Evolutionary conservation across 1,140 invertebrate species (phyloP).

Genomic region (Calliphora vicina): DNA sequence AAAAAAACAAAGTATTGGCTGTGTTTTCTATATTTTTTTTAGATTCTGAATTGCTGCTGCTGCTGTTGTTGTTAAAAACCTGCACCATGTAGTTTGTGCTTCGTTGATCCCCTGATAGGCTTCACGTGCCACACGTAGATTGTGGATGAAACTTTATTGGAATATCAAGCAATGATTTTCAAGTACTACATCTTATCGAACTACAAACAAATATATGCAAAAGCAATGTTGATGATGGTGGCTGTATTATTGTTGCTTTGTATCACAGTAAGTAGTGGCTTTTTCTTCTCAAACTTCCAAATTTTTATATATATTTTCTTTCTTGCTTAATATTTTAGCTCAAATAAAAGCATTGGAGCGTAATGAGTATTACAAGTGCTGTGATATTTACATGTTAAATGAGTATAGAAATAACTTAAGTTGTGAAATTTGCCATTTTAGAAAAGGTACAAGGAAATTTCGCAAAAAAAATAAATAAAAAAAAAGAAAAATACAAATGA

Average conservation of each 20-base stretch:
- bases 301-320: background rate
- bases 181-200: background rate
- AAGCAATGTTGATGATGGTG: no score
- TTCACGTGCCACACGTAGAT: background rate
- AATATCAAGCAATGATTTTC: background rate
- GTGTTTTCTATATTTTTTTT: background rate
- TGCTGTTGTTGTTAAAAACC: background rate
- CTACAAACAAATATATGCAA: background rate
- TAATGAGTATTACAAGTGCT: background rate
- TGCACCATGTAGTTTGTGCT: background rate
- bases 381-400: background rate
- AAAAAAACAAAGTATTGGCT: background rate
- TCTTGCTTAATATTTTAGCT: background rate
- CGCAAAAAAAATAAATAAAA: no score
- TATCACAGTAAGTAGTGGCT: background rate
- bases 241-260: background rate
- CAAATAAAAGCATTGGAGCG: background rate
- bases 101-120: conserved; percentile 15
- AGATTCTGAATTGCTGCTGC: background rate
- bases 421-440: no score
- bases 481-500: no score
- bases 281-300: background rate
- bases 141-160: background rate
- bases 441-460: no score
- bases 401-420: background rate